Evolutionary conservation across 2,797 vertebrate genomes (phyloP).

Genomic region (Clarias pachynema): DNA sequence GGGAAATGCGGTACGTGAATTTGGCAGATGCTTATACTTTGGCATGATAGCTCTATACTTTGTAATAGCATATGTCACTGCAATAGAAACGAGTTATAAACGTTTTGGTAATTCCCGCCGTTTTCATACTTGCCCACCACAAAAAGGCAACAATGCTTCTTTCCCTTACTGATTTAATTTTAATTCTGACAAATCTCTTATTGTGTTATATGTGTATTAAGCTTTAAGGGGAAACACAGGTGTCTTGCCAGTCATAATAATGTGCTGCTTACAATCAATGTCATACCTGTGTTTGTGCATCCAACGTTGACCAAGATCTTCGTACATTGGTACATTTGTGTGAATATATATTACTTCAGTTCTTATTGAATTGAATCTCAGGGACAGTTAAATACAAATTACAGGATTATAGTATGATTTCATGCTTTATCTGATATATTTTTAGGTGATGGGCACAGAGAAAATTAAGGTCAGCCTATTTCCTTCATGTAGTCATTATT

Average conservation of each 20-base stretch:
- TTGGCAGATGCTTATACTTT: not conserved
- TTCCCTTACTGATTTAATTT: not conserved
- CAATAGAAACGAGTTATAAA: not conserved
- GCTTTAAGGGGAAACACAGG: not conserved
- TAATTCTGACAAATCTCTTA: not conserved
- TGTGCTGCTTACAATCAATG: not conserved
- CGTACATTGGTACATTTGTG: not conserved
- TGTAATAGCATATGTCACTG: not conserved
- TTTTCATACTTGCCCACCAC: not conserved
- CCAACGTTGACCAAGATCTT: not conserved
- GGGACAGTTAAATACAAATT: not conserved
- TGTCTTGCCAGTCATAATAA: not conserved
- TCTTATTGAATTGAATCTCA: not conserved
- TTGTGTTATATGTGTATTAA: not conserved
- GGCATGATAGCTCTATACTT: not conserved
- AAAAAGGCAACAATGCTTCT: not conserved
- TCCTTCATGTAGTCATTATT: slow-evolving; percentile 76
- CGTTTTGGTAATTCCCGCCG: not conserved
- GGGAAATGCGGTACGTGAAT: not conserved
- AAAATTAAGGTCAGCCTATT: slow-evolving; percentile 60
- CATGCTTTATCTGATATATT: slow-evolving; percentile 41
- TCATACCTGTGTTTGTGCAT: not conserved
- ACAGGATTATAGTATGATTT: not conserved
- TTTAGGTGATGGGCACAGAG: slow-evolving; percentile 69
- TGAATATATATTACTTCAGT: not conserved